Base-by-base conservation (phyloP, 2,888 invertebrate genomes). In the Operophtera brumata region DNA sequence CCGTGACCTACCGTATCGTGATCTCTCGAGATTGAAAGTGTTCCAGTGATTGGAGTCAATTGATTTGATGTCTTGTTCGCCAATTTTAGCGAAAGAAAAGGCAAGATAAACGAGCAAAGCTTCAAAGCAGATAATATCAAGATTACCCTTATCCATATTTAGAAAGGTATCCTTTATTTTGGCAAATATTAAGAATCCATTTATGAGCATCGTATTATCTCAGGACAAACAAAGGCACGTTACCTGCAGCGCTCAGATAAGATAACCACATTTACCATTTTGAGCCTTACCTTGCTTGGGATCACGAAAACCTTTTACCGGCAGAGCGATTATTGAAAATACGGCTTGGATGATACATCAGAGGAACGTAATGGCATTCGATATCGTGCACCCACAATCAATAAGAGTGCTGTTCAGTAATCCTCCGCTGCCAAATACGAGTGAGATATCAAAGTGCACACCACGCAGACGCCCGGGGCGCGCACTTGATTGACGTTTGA, bases 401-500 rank as follows among this genome's bases (percentile, higher is more conserved):
- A 62, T 66, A 67, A 57, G 62, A 48, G 58, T 61, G 57, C 59
- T 64, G 61, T 67, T 65, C 69, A 66, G 70, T 72, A 78, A 81
- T 82, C 79, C 70, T 66, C 62, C 62, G 68, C 76, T 73, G 67
- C 83, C 83, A 82, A 84, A 87, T 82, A 84, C 66, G 61, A 79
- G 68, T 73, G 65, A 80, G 75, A 69, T 80, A 81, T 76, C 76
- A 78, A 77, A 78, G 75, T 71, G 74, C 76, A 72, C 65, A 60
- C 61, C 80, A 78, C 79, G 74, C 76, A 72, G 65, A 60, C 61
- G 80, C 78, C 79, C 51, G 70, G 54, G 79, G 83, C 73, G 39
- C 28, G 40, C 46, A 51, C 34, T 52, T 72, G 73, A 78, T 75
- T 76, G 78, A 75, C 71, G 75, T 63, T 57, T 59, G 56, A 42